Evolutionary conservation across 2,888 invertebrate genomes (phyloP), one percentile per base, ranked within the genome.

Genomic region (Phaonia tiefii): DNA sequence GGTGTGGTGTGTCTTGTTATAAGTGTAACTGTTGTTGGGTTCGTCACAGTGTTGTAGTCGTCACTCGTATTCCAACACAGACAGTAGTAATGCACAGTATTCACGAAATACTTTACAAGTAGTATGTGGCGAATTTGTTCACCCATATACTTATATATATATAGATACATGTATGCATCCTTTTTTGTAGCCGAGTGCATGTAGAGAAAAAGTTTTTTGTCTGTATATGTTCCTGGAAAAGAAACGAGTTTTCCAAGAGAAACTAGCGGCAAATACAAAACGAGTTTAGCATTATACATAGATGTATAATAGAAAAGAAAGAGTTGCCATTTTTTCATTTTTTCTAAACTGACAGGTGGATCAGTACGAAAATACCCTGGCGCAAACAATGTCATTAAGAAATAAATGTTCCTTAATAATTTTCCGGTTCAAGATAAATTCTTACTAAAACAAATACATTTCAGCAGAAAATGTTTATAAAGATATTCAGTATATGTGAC

Each of bases 181-280:
- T 11, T 54, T 49, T 49, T 20, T 49, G 13, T 11, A 54, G 22
- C 11, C 25, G 54, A 22, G 25, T 46, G 39, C 20, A 60, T 11
- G 49, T 11, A 46, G 22, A 22, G 71, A 67, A 71, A 20, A 65
- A 58, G 15, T 11, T 13, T 25, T n/a, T n/a, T n/a, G n/a, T n/a
- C n/a, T 37, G 17, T 31, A 15, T 11, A n/a, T n/a, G 1, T 58
- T 70, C 67, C 20, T 8, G 31, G n/a, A 15, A 56, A 72, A 67
- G 56, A 71, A 72, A 63, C 44, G 13, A 69, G 65, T 69, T 56
- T 37, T 26, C 4, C 15, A 51, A 74, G 44, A 75, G 77, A 26
- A 71, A n/a, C 20, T 22, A 78, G 81, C 75, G 77, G 77, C 77
- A 81, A 81, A 81, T 63, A 72, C 42, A 26, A 72, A 78, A 73